These are phyloP conservation scores for Steatornis caripensis DNA, from an alignment of 2,113 vertebrate genomes.

Conservation along the genomic window DNA sequence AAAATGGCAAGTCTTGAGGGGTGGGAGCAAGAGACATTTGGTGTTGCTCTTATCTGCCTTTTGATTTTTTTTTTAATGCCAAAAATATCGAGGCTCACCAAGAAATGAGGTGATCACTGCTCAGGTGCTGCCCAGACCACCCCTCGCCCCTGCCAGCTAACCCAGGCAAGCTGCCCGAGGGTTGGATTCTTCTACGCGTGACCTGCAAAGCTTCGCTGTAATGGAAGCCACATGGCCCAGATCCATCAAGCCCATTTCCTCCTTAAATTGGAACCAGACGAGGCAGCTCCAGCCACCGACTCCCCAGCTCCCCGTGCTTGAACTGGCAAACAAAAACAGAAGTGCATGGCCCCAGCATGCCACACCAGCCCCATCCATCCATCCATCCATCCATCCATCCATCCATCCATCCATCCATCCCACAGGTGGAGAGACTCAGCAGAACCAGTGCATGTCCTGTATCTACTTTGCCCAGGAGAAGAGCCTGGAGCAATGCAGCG, in stretches of 20 bases:
- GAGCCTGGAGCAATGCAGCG: background rate
- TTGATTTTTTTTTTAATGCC: background rate
- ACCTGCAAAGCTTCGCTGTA: background rate
- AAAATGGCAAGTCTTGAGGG: background rate
- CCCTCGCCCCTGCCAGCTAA: background rate
- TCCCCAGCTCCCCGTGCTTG: rapidly evolving
- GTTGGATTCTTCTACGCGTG: background rate
- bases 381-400: background rate
- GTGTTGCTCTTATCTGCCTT: background rate
- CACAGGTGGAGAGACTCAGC: background rate
- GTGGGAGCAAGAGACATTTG: background rate
- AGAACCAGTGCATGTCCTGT: background rate
- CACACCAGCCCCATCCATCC: background rate
- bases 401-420: background rate
- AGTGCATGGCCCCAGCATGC: rapidly evolving
- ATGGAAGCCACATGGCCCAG: background rate
- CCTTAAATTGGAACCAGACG: background rate
- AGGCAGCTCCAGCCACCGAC: background rate
- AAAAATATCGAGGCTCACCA: background rate
- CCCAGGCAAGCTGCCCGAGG: rapidly evolving
- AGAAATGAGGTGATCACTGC: background rate
- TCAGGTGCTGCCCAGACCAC: rapidly evolving
- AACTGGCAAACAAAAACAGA: background rate
- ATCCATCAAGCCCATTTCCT: background rate
- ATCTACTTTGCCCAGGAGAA: background rate